Percentiles rank a stretch among this genome's conserved stretches.
phyloP scores from a whole-genome alignment of 2,888 invertebrate genomes.

The Operophtera brumata region DNA sequence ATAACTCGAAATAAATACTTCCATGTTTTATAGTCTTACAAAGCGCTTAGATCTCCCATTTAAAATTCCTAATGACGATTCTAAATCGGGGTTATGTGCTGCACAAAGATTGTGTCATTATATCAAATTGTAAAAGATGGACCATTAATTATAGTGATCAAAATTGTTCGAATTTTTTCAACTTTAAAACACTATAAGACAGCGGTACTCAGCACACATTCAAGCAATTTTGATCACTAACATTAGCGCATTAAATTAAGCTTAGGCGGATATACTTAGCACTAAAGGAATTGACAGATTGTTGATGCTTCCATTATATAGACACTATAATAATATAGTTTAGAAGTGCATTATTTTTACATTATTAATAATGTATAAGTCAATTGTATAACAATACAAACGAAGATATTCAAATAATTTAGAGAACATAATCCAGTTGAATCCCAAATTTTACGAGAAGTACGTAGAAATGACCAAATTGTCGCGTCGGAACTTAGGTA shows the following conservation, averaged over 20 bases:
- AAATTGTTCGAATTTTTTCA: constrained; percentile 48
- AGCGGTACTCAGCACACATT: constrained; percentile 31
- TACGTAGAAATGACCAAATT: constrained; percentile 21
- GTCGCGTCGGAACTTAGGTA: constrained; percentile 12
- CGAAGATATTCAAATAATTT: constrained; percentile 1
- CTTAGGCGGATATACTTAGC: constrained; percentile 66
- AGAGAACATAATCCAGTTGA: constrained; percentile 1
- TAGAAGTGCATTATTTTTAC: constrained; percentile 52
- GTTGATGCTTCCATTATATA: constrained; percentile 72
- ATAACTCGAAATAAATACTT: constrained; percentile 37
- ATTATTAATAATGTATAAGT: constrained; percentile 25
- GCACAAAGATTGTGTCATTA: constrained; percentile 63
- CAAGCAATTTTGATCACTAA: constrained; percentile 56
- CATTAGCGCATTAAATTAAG: constrained; percentile 60
- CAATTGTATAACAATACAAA: constrained; percentile 21
- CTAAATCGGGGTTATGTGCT: constrained; percentile 65
- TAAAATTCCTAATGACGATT: constrained; percentile 22
- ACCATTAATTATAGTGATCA: constrained; percentile 60
- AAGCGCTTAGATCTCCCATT: constrained; percentile 21
- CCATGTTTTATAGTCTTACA: constrained; percentile 23
- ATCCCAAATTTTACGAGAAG: constrained; percentile 10
- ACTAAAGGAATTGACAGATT: constrained; percentile 77
- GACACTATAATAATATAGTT: constrained; percentile 43
- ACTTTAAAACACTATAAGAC: constrained; percentile 18
- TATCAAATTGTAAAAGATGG: constrained; percentile 78